These are phyloP conservation scores for Leptoteleia sp. DNA, from an alignment of 1,140 invertebrate genomes.

Conservation along the genomic window DNA sequence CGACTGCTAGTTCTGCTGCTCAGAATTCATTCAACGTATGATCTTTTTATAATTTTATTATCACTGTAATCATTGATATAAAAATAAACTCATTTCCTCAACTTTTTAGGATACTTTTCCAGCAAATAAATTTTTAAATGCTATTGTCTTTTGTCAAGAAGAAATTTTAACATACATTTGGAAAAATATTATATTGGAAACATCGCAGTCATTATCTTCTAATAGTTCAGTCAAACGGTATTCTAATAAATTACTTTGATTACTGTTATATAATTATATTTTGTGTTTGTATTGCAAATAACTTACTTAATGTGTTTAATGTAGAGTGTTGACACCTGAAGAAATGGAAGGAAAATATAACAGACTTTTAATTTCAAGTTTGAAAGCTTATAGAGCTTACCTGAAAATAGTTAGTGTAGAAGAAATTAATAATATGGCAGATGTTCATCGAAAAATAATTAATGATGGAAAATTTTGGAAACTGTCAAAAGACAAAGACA, in stretches of 20 bases:
- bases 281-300: no score
- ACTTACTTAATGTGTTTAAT: no score
- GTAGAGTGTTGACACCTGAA: constrained; percentile 80
- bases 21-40: constrained; percentile 85
- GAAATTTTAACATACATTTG: constrained; percentile 88
- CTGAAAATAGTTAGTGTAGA: constrained; percentile 81
- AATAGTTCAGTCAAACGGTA: no score
- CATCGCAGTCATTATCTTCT: constrained; percentile 82
- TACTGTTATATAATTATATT: no score
- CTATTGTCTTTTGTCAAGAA: constrained; percentile 87
- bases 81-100: not conserved
- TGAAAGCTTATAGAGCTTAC: constrained; percentile 86
- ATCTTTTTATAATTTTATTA: constrained; percentile 8
- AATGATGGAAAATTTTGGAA: constrained; percentile 88
- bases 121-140: constrained; percentile 85
- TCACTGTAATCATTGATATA: not conserved
- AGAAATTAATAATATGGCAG: constrained; percentile 80
- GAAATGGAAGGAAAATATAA: constrained; percentile 88
- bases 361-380: constrained; percentile 84
- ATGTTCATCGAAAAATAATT: constrained; percentile 82
- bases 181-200: constrained; percentile 87
- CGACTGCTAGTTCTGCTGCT: constrained; percentile 89
- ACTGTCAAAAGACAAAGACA: constrained; percentile 82
- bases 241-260: no score
- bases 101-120: constrained; percentile 85